Conservation (phyloP, 2,888 invertebrate species). For the Leptopilina myrica region DNA sequence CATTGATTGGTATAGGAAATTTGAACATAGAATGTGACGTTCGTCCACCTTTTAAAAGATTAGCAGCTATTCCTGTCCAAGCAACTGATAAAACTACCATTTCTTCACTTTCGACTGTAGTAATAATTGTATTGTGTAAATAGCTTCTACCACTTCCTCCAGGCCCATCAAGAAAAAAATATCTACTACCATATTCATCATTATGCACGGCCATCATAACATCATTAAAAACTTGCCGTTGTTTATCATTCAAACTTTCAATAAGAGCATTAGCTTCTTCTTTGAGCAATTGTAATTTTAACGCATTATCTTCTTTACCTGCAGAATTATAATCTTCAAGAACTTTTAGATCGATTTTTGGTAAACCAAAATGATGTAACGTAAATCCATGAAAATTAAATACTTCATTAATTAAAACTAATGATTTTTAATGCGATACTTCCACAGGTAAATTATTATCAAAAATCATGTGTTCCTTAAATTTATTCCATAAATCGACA, state of each 20-base stretch:
- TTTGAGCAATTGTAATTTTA: neutral
- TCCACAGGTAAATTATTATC: neutral
- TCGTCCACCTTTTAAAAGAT: too few species aligned
- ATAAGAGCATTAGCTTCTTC: neutral
- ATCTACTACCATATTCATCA: neutral
- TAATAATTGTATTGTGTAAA: neutral
- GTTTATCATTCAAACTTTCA: neutral
- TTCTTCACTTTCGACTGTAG: neutral
- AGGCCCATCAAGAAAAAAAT: neutral
- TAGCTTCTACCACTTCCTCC: neutral
- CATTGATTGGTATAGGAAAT: neutral
- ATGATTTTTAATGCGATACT: neutral
- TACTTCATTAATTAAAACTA: constrained; percentile 1
- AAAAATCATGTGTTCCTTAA: neutral
- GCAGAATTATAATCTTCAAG: neutral
- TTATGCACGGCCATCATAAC: neutral
- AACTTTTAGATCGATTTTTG: neutral
- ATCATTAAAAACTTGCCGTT: neutral
- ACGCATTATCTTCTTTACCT: neutral
- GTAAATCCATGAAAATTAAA: neutral
- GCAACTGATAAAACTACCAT: neutral
- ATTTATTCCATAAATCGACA: too few species aligned
- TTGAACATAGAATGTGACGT: neutral
- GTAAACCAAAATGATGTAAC: neutral
- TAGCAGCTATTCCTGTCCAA: too few species aligned